Conservation (phyloP, 2,888 invertebrate species). For the Dendrolimus pini region DNA sequence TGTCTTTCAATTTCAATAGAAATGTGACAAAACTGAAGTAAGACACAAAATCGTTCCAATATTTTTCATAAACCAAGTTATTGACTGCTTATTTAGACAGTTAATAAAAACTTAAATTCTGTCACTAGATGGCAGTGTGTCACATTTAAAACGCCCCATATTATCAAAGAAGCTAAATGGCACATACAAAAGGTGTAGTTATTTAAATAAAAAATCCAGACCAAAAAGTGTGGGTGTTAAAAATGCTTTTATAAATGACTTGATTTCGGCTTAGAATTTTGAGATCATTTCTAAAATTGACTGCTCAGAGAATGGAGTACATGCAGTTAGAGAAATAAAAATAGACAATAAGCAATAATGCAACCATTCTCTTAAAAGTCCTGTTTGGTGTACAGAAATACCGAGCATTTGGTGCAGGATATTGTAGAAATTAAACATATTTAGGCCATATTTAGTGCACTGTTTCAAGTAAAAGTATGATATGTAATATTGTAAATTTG, state of each 20-base stretch:
- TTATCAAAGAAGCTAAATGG: constrained; percentile 3
- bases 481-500: constrained; percentile 10
- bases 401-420: constrained; percentile 40
- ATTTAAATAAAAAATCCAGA: no score
- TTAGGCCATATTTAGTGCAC: constrained; percentile 27
- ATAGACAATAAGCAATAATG: neutral
- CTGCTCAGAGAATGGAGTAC: constrained; percentile 21
- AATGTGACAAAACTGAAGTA: no score
- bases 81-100: no score
- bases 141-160: no score
- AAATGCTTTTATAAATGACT: constrained; percentile 36
- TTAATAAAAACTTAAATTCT: no score
- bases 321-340: constrained; percentile 5
- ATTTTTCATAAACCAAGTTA: no score
- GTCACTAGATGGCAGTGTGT: no score
- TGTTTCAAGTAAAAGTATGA: constrained; percentile 9
- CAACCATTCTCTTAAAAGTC: constrained; percentile 10
- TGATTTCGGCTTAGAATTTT: constrained; percentile 58
- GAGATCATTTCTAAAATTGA: constrained; percentile 62
- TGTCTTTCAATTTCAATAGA: no score
- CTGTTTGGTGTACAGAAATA: constrained; percentile 31
- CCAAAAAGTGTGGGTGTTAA: no score
- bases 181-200: no score
- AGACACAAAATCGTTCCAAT: no score
- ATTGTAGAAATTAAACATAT: constrained; percentile 21